A percentile compares a stretch with the other conserved stretches of the same genome.
Conservation (phyloP, 2,888 invertebrate genomes). For the Parnassius mnemosyne region DNA sequence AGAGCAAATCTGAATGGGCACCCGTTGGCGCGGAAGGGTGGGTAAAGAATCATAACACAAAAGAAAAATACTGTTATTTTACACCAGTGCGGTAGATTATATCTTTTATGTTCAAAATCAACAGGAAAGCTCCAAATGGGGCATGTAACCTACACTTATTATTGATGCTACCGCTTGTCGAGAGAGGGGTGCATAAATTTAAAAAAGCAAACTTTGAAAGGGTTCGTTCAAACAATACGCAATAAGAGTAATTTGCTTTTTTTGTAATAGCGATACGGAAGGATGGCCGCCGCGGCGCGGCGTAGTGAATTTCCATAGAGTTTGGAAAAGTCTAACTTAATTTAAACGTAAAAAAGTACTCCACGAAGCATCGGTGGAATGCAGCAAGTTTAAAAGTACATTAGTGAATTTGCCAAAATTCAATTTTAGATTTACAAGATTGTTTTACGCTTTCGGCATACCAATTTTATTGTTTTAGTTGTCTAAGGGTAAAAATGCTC, state of each 20-base stretch:
- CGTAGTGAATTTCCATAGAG: conserved; percentile 37
- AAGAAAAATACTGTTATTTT: conserved; percentile 78
- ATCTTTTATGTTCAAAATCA: conserved; percentile 79
- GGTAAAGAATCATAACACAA: conserved; percentile 69
- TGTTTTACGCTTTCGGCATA: conserved; percentile 30
- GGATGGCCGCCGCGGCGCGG: conserved; percentile 35
- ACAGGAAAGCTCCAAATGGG: conserved; percentile 79
- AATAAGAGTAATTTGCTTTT: conserved; percentile 43
- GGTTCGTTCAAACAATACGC: conserved; percentile 67
- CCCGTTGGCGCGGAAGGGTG: conserved; percentile 61
- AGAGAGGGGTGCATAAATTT: conserved; percentile 76
- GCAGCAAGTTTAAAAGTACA: conserved; percentile 53
- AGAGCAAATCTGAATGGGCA: conserved; percentile 56
- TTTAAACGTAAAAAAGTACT: conserved; percentile 55
- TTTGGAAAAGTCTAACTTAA: conserved; percentile 60
- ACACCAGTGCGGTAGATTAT: conserved; percentile 79
- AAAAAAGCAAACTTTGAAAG: conserved; percentile 61
- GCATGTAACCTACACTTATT: conserved; percentile 80
- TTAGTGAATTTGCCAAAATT: conserved; percentile 41
- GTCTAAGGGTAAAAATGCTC: background rate
- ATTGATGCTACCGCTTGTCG: conserved; percentile 61
- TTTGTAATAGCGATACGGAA: conserved; percentile 47
- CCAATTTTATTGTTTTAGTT: conserved; percentile 7
- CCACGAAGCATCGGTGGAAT: conserved; percentile 49
- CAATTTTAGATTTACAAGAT: conserved; percentile 30